Base-by-base conservation (phyloP, 2,113 vertebrate species). In the Pomatostomus ruficeps region DNA sequence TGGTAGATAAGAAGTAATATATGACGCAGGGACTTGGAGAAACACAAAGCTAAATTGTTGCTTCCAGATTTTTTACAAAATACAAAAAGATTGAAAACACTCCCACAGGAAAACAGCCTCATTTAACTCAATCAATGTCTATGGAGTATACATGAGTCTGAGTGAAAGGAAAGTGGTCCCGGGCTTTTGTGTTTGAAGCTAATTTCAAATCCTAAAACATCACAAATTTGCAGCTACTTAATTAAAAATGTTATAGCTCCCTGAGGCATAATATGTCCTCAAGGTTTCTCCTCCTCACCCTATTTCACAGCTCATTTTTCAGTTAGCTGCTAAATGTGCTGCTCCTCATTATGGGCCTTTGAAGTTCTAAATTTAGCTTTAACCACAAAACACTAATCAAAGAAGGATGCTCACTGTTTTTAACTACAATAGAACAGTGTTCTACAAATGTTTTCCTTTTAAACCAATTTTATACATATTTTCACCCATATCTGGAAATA, bases 261-360 rank as follows among this genome's bases (percentile, higher is more conserved):
- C 90, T 57, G 77, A 96, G 96, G 89, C 92, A 90, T 91, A 95
- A 73, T 86, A 89, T 14, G 1, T 86, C 96, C 94, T 92, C 73
- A 75, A 96, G 94, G 82, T 73, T 91, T 95, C 93, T 96, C 86
- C 84, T 92, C 75, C 83, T 92, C 71, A 79, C 78, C 82, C 92
- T 82, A 71, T 97, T 97, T 97, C 97, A 93, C 95, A 97, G 97
- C 82, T 97, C 93, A 89, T 96, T 96, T 97, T 96, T 92, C 91
- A 92, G 85, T 88, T 87, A 96, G 89, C 93, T 79, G 82, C 72
- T 96, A 91, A 97, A 94, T 66, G 85, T 92, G 86, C 91, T 95
- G 93, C 70, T 97, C 95, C 95, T 95, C 83, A 96, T 97, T 83
- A 85, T 4, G 11, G 80, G 72, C 49, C 89, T 97, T 97, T 95